Evolutionary conservation across 2,797 vertebrate genomes (phyloP).

Genomic region (Etheostoma nigrum): DNA sequence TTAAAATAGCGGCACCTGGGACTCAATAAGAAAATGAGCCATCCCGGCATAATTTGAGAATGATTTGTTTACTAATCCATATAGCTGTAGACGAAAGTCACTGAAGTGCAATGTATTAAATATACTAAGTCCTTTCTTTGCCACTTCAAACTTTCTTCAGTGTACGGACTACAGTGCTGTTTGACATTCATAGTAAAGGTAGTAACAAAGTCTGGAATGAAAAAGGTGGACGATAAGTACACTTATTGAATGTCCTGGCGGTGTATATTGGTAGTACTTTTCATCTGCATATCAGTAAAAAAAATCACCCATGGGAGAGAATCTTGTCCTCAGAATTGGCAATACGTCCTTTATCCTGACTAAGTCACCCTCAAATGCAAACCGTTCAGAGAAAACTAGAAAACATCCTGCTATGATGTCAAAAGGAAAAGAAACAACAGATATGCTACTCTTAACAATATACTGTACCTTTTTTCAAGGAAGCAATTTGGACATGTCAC

Average conservation of each 20-base stretch:
- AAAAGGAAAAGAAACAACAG: neutral
- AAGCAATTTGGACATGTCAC: neutral
- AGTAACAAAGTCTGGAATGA: conserved; percentile 19
- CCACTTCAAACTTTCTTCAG: conserved; percentile 68
- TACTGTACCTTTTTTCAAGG: neutral
- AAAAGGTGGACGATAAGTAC: neutral
- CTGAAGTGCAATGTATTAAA: conserved; percentile 79
- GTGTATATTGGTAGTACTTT: conserved; percentile 3
- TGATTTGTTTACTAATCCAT: conserved; percentile 94
- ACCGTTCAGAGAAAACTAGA: neutral
- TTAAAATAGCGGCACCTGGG: conserved; percentile 89
- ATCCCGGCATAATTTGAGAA: conserved; percentile 91
- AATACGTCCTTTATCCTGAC: neutral
- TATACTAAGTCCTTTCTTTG: conserved; percentile 59
- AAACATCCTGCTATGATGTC: neutral
- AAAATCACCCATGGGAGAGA: neutral
- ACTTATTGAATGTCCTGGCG: neutral
- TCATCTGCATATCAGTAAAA: neutral
- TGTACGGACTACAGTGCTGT: conserved; percentile 6
- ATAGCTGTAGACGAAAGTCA: conserved; percentile 80
- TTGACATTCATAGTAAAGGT: conserved; percentile 16
- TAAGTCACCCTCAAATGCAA: neutral
- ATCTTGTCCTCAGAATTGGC: neutral
- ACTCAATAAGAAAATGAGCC: conserved; percentile 94
- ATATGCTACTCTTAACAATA: neutral